phyloP scores from a whole-genome alignment of 2,888 invertebrate genomes.

The Epirrhoe tristata region DNA sequence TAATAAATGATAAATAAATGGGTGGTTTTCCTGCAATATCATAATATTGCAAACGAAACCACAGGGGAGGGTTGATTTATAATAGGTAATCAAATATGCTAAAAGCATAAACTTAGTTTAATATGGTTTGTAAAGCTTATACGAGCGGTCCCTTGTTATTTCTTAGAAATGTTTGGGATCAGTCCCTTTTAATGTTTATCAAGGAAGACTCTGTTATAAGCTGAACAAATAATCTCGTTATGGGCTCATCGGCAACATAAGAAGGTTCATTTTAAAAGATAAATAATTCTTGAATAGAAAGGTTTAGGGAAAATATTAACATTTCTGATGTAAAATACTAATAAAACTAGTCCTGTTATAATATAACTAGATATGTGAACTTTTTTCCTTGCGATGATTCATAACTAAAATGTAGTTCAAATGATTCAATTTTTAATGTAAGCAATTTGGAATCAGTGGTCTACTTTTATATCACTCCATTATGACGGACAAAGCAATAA shows the following conservation, averaged over 20 bases:
- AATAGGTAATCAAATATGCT: not conserved
- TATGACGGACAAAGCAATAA: slow-evolving; percentile 59
- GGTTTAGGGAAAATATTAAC: no score
- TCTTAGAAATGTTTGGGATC: not conserved
- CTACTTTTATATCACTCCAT: slow-evolving; percentile 49
- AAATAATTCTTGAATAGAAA: not conserved
- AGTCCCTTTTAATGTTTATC: not conserved
- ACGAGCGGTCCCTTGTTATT: not conserved
- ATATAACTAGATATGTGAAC: no score
- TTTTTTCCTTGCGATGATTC: no score
- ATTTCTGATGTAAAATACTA: no score
- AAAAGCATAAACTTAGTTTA: not conserved
- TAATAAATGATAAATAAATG: no score
- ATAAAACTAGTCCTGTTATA: no score
- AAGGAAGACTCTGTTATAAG: not conserved
- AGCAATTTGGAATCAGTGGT: slow-evolving; percentile 37
- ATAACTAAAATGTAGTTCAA: not conserved
- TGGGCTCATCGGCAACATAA: not conserved
- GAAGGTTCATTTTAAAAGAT: not conserved
- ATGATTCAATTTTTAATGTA: slow-evolving; percentile 14
- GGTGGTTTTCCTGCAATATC: no score
- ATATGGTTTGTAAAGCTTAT: not conserved
- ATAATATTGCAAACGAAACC: no score
- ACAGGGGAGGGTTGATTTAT: not conserved
- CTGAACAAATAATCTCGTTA: not conserved